phyloP scores from a whole-genome alignment of 2,113 vertebrate genomes.

The Phoxinus phoxinus region DNA sequence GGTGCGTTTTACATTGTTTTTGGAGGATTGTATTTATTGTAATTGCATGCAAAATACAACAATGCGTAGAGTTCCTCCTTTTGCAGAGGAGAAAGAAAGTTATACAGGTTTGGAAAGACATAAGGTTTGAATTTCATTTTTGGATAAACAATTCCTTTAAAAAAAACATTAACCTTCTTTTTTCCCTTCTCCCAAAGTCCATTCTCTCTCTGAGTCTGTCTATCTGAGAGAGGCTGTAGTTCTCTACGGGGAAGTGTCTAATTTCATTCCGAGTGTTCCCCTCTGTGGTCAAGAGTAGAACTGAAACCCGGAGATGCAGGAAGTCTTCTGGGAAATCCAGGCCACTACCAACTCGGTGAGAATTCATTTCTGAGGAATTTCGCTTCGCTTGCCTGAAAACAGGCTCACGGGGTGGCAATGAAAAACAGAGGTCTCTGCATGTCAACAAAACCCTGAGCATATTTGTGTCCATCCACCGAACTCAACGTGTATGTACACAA shows the following conservation, averaged over 20 bases:
- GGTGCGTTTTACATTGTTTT: background rate
- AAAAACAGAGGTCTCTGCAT: conserved; percentile 48
- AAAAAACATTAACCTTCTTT: background rate
- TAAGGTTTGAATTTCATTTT: background rate
- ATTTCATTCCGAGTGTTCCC: conserved; percentile 38
- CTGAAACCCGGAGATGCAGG: conserved; percentile 32
- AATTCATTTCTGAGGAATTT: conserved; percentile 53
- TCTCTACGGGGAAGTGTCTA: conserved; percentile 37
- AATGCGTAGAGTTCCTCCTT: background rate
- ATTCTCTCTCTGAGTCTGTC: background rate
- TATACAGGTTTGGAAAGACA: background rate
- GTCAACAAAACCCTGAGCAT: conserved; percentile 47
- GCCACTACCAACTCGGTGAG: conserved; percentile 35
- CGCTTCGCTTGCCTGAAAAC: conserved; percentile 40
- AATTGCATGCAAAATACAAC: background rate
- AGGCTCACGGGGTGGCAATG: conserved; percentile 37
- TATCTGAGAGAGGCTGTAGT: conserved; percentile 7
- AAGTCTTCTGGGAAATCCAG: conserved; percentile 49
- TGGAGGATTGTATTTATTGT: background rate
- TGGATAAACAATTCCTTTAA: background rate
- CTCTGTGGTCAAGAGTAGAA: conserved; percentile 51
- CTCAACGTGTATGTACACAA: background rate
- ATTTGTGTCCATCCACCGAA: conserved; percentile 27
- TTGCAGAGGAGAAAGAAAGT: background rate
- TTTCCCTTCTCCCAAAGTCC: background rate